phyloP scores from a whole-genome alignment of 2,888 invertebrate genomes.

The Tetragnatha montana region DNA sequence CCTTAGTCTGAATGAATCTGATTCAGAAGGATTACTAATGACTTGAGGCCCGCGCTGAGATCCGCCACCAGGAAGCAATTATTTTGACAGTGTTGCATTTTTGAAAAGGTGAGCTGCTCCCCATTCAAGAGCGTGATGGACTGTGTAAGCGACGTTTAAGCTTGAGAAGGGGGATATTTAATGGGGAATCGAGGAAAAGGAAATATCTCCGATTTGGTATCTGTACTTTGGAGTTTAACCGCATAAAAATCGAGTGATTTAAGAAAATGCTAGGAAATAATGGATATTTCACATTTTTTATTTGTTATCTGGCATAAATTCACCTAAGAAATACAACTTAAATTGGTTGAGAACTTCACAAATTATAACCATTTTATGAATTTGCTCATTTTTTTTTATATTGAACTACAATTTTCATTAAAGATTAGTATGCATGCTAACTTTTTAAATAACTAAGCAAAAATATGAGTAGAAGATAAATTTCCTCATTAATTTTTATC shows the following conservation, averaged over 20 bases:
- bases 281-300: too few species aligned
- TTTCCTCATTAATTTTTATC: too few species aligned
- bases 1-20: conserved; percentile 18
- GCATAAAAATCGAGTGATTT: not conserved
- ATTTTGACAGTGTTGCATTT: conserved; percentile 5
- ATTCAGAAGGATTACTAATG: conserved; percentile 28
- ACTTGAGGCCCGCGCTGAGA: not conserved
- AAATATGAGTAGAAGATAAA: too few species aligned
- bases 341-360: too few species aligned
- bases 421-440: too few species aligned
- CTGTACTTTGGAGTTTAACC: not conserved
- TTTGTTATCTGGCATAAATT: too few species aligned
- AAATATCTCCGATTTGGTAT: not conserved
- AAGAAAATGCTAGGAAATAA: not conserved
- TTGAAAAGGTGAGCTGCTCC: not conserved
- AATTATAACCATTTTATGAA: too few species aligned
- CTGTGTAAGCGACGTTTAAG: not conserved
- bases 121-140: not conserved
- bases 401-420: too few species aligned
- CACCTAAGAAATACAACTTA: too few species aligned
- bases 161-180: not conserved
- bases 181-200: not conserved
- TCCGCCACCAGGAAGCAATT: conserved; percentile 19
- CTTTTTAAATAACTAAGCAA: too few species aligned
- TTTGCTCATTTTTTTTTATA: too few species aligned